Percentiles rank a stretch among this genome's conserved stretches.
phyloP scores from a whole-genome alignment of 2,888 invertebrate genomes.

The Archips xylosteana region DNA sequence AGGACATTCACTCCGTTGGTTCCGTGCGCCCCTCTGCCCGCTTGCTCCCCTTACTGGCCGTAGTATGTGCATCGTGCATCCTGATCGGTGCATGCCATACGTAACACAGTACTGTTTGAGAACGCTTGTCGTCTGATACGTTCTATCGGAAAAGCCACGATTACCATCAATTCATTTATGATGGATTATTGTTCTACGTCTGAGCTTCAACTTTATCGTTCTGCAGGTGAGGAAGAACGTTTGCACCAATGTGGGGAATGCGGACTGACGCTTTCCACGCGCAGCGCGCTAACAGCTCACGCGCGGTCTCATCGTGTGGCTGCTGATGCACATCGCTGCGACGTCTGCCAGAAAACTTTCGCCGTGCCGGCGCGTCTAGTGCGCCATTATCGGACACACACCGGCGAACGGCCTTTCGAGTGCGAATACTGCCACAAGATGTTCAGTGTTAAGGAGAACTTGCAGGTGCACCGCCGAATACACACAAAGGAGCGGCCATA shows the following conservation, averaged over 20 bases:
- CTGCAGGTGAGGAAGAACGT: constrained; percentile 83
- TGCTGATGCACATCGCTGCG: constrained; percentile 93
- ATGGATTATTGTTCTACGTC: constrained; percentile 60
- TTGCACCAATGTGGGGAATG: constrained; percentile 88
- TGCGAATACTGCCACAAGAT: constrained; percentile 97
- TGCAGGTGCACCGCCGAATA: constrained; percentile 95
- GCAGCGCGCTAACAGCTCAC: constrained; percentile 91
- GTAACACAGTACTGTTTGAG: constrained; percentile 77
- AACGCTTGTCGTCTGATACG: constrained; percentile 66
- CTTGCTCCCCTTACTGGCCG: constrained; percentile 58
- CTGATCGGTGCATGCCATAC: constrained; percentile 78
- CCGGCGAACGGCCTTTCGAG: constrained; percentile 95
- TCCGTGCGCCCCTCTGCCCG: constrained; percentile 59
- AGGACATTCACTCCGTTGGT: constrained; percentile 68
- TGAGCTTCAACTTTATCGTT: constrained; percentile 65
- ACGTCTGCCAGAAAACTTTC: constrained; percentile 96
- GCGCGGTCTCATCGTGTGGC: constrained; percentile 77
- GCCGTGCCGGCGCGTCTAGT: constrained; percentile 94
- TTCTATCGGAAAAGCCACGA: constrained; percentile 48
- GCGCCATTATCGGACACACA: constrained; percentile 95
- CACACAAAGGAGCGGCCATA: constrained; percentile 97
- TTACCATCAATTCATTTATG: constrained; percentile 44
- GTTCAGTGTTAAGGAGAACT: constrained; percentile 96
- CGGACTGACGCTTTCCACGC: constrained; percentile 90
- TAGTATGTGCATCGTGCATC: constrained; percentile 80